phyloP scores from a whole-genome alignment of 1,140 invertebrate species.

The Epicauta chinensis region DNA sequence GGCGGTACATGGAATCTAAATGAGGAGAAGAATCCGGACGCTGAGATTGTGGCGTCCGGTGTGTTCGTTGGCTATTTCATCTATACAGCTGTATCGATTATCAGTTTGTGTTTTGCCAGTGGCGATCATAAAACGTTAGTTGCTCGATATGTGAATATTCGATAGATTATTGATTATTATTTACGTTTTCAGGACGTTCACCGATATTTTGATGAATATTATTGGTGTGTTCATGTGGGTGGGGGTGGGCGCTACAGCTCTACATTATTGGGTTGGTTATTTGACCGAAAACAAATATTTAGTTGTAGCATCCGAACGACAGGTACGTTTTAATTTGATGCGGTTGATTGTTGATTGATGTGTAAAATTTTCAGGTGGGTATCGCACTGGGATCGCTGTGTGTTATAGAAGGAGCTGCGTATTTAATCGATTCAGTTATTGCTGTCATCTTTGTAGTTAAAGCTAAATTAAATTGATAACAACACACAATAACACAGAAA shows the following conservation, averaged over 20 bases:
- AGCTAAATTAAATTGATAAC: slow-evolving; percentile 20
- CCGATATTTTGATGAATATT: slow-evolving; percentile 81
- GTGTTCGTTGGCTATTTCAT: slow-evolving; percentile 80
- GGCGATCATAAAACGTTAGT: slow-evolving; percentile 64
- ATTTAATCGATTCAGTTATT: slow-evolving; percentile 69
- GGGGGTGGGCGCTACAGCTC: slow-evolving; percentile 71
- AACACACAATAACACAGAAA: not conserved
- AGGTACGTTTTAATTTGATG: slow-evolving; percentile 47
- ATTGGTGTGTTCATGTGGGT: slow-evolving; percentile 76
- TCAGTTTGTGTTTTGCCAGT: slow-evolving; percentile 66
- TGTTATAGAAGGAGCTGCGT: slow-evolving; percentile 67
- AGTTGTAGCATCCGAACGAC: slow-evolving; percentile 59
- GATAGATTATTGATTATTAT: not conserved
- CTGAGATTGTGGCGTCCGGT: slow-evolving; percentile 77
- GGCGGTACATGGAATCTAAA: slow-evolving; percentile 84
- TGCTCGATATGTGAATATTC: not conserved
- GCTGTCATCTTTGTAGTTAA: slow-evolving; percentile 50
- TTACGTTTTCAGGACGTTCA: slow-evolving; percentile 39
- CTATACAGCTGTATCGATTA: slow-evolving; percentile 63
- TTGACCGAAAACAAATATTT: slow-evolving; percentile 66
- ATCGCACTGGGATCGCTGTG: slow-evolving; percentile 71
- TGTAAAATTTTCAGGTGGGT: slow-evolving; percentile 53
- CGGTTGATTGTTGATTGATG: slow-evolving; percentile 8
- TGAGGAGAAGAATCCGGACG: slow-evolving; percentile 77
- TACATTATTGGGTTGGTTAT: slow-evolving; percentile 84